phyloP scores from a whole-genome alignment of 2,888 invertebrate genomes.

The Tetrapedia diversipes region DNA sequence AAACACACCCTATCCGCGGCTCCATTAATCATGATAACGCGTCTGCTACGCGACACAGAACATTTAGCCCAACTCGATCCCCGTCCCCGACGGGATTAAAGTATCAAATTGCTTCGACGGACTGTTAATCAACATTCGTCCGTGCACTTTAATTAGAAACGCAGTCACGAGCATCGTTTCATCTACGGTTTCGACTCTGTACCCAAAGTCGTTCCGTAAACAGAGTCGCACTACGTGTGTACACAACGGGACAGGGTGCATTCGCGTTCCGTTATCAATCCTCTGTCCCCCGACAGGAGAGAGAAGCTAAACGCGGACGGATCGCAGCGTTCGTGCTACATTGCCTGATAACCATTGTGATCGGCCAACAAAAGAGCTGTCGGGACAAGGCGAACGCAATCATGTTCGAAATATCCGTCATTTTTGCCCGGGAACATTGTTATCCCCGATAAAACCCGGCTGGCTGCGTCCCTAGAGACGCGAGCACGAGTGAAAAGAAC shows the following conservation, averaged over 20 bases:
- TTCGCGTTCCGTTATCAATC: slow-evolving; percentile 13
- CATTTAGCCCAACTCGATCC: neutral
- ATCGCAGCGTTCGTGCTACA: neutral
- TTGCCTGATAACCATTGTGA: slow-evolving; percentile 21
- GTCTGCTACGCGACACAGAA: neutral
- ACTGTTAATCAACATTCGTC: slow-evolving; percentile 29
- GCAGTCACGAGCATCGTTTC: neutral
- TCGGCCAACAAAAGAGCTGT: slow-evolving; percentile 1
- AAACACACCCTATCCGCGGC: too few relatives aligned
- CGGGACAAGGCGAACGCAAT: neutral
- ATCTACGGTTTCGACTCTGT: neutral
- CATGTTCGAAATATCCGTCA: neutral
- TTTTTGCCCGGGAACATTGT: neutral
- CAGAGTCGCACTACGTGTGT: too few relatives aligned
- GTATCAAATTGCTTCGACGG: slow-evolving; percentile 10
- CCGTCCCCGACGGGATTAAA: neutral
- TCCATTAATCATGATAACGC: slow-evolving; percentile 9
- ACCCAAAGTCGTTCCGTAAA: neutral
- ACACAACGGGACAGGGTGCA: too few relatives aligned
- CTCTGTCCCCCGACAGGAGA: neutral
- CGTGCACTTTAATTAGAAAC: slow-evolving; percentile 10
- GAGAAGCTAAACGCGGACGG: neutral
- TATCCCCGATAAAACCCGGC: neutral
- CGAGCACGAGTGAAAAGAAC: neutral
- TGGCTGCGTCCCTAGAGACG: neutral